Evolutionary conservation across 2,797 vertebrate genomes (phyloP), one percentile per base, ranked within the genome.

Genomic region (Poeciliopsis gracilis): DNA sequence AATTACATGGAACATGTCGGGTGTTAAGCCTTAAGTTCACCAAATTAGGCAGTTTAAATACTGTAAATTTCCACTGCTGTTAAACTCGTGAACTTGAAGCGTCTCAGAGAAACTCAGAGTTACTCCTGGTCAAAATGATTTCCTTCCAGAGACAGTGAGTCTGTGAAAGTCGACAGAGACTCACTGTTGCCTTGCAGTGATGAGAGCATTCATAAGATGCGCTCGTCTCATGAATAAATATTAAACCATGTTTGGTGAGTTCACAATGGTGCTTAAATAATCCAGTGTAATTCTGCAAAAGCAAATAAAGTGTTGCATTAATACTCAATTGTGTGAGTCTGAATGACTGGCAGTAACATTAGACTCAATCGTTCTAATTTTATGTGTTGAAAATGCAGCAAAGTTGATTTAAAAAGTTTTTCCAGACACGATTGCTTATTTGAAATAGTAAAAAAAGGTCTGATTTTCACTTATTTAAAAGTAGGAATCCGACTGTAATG

Each of bases 301-400:
- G 49, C 36, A 59, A 72, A 33, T 43, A 49, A 73, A 78, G 41
- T 79, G 12, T 18, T 53, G n/a, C 1, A 46, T 71, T 57, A 73
- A 59, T 23, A 69, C 69, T 41, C 67, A 76, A 51, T 51, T 20
- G 10, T 81, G 73, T 75, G 73, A 80, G 16, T 81, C 53, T 87
- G 75, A 82, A 82, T 36, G 57, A 30, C 43, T 61, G 81, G 71
- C 73, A 90, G 80, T 87, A 79, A 91, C 88, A 74, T 73, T 23
- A 36, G 30, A 82, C 28, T 33, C 73, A 23, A 90, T 82, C 23
- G 36, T 38, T 41, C 73, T 33, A 10, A 69, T 3, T 73, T 33
- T 12, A 18, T 73, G 28, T 71, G 28, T 15, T 38, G 11, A 41
- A 8, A 28, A 23, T 4, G 15, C 18, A 38, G 1, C 5, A 55